These are phyloP conservation scores for Oscheius onirici DNA, from an alignment of 2,888 invertebrate genomes.

Conservation along the genomic window DNA sequence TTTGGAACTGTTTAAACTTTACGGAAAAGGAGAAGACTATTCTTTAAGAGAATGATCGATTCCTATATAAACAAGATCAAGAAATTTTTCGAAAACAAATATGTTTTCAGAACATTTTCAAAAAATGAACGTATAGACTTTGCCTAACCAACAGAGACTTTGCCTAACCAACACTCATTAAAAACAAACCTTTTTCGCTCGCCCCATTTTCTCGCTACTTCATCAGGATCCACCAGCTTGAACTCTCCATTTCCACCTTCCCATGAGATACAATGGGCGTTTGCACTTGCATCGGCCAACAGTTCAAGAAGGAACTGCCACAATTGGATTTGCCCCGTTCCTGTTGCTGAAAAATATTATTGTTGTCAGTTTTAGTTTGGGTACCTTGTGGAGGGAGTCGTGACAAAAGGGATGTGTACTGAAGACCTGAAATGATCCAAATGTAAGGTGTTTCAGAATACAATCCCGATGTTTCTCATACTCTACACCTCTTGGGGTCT, in stretches of 20 bases:
- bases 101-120: no score
- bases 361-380: background rate
- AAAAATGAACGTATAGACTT: no score
- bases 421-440: conserved; percentile 54
- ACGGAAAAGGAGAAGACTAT: no score
- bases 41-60: no score
- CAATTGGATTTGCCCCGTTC: conserved; percentile 86
- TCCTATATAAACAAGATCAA: no score
- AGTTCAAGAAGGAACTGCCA: conserved; percentile 98
- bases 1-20: no score
- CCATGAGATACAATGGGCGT: conserved; percentile 80
- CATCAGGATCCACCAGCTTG: conserved; percentile 92
- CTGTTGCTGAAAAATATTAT: conserved; percentile 24
- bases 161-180: no score
- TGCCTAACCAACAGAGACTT: no score
- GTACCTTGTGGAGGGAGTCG: conserved; percentile 50
- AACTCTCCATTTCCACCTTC: conserved; percentile 93
- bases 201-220: conserved; percentile 89
- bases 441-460: background rate
- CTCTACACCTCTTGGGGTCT: background rate
- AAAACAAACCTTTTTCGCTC: conserved; percentile 81
- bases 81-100: no score
- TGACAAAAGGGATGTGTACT: conserved; percentile 55
- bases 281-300: conserved; percentile 82
- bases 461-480: conserved; percentile 1